Conservation (phyloP, 2,888 invertebrate species). For the Gymnocheta viridis region DNA sequence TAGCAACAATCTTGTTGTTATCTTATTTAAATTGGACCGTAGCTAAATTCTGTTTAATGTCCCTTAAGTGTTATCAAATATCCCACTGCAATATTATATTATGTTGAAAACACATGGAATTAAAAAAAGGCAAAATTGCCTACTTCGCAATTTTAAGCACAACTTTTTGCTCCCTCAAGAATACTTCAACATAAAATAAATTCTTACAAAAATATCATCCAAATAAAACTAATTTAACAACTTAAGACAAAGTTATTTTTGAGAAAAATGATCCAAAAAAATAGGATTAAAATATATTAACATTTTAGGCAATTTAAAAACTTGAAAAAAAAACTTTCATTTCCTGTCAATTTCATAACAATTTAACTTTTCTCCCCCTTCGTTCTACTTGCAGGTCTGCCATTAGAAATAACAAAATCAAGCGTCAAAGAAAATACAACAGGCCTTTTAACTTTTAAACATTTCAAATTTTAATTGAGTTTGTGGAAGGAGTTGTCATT, state of each 20-base stretch:
- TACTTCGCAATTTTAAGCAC: background rate
- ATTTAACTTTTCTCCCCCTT: background rate
- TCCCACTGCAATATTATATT: background rate
- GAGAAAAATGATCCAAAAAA: background rate
- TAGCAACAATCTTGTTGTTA: background rate
- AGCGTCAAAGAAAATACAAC: background rate
- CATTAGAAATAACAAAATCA: conserved; percentile 12
- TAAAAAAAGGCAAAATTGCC: too few relatives aligned
- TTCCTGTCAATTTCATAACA: conserved; percentile 3
- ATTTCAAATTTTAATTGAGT: background rate
- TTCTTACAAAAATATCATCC: background rate
- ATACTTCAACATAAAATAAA: background rate
- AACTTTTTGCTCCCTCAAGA: background rate
- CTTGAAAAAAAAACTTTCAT: background rate
- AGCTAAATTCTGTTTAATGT: background rate
- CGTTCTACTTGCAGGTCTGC: conserved; percentile 20
- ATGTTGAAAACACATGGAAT: too few relatives aligned
- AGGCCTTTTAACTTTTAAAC: background rate
- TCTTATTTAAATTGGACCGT: background rate
- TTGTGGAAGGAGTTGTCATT: background rate
- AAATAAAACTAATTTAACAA: background rate
- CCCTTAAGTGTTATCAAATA: background rate
- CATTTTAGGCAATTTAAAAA: background rate
- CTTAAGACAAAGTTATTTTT: background rate
- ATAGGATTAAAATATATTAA: background rate